A percentile compares a stretch with the other conserved stretches of the same genome.
These are phyloP conservation scores for Amphiduros pacificus DNA, from an alignment of 2,888 invertebrate genomes.

Conservation along the genomic window DNA sequence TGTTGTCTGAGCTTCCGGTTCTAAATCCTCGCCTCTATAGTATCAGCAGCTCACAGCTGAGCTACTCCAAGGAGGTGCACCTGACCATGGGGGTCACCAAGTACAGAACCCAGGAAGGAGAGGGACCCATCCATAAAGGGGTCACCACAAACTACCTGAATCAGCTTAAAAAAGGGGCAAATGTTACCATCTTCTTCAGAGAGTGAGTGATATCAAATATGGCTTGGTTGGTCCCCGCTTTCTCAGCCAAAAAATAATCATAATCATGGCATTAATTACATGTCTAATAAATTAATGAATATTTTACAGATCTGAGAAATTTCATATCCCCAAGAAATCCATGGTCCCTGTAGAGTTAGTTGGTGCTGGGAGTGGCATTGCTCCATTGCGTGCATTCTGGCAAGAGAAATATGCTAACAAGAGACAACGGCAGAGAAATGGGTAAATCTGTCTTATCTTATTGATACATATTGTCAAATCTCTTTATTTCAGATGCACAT, in stretches of 20 bases:
- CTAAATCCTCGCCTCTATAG: conserved; percentile 92
- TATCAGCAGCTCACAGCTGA: conserved; percentile 81
- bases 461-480: too few relatives aligned
- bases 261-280: too few relatives aligned
- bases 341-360: conserved; percentile 82
- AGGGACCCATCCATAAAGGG: conserved; percentile 77
- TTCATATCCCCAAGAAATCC: conserved; percentile 79
- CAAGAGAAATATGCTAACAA: too few relatives aligned
- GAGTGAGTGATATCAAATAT: conserved; percentile 69
- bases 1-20: conserved; percentile 80
- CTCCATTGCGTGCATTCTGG: conserved; percentile 93
- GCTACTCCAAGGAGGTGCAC: conserved; percentile 77
- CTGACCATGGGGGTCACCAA: conserved; percentile 86
- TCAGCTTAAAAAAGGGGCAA: conserved; percentile 70
- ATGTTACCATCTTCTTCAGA: conserved; percentile 70
- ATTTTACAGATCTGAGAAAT: conserved; percentile 74
- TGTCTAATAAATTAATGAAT: not conserved
- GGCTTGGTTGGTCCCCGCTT: too few relatives aligned
- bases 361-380: conserved; percentile 71
- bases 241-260: too few relatives aligned
- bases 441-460: too few relatives aligned
- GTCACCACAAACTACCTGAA: conserved; percentile 92
- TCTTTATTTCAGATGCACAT: too few relatives aligned
- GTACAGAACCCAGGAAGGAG: conserved; percentile 65
- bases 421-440: too few relatives aligned